Base-by-base conservation (phyloP, 1,140 invertebrate genomes). In the Drosophila repletoides region DNA sequence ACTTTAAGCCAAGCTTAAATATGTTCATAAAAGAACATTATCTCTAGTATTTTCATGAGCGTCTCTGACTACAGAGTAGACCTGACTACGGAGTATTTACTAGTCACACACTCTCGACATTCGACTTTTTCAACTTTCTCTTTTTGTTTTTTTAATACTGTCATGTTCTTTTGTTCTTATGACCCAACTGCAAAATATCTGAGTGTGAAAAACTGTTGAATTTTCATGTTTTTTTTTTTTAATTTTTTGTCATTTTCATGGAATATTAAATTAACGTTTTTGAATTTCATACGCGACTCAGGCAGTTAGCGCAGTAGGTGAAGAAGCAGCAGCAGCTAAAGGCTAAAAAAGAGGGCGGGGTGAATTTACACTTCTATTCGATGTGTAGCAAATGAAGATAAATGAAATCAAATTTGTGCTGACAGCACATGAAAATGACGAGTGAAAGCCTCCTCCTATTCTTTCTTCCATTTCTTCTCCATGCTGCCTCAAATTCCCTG, bases 331-430 rank as follows among this genome's bases (percentile, higher is more conserved):
- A n/a, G n/a, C n/a, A n/a, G n/a, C n/a, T n/a, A n/a, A n/a, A n/a
- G n/a, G n/a, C n/a, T n/a, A n/a, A n/a, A n/a, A n/a, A n/a, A n/a
- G n/a, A n/a, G n/a, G n/a, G n/a, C n/a, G n/a, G n/a, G n/a, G n/a
- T n/a, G n/a, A n/a, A n/a, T n/a, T n/a, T n/a, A n/a, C n/a, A n/a
- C n/a, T n/a, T n/a, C n/a, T n/a, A n/a, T n/a, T n/a, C n/a, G n/a
- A n/a, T n/a, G n/a, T n/a, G n/a, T n/a, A 6, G 63, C 45, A 84
- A 84, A 84, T 84, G 80, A 84, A 87, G 80, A 84, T 80, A 84
- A 86, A 84, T 86, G 76, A 80, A 86, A 84, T 76, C 48, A 55
- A 80, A 84, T 79, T 67, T 72, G 56, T 75, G 75, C 74, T 86
- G 79, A 79, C 79, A 86, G 58, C 67, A 60, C 71, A 46, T 22